Evolutionary conservation across 35 echinoderm and acorn worm species (phyloP).

Genomic region (Stichopus chloronotus): DNA sequence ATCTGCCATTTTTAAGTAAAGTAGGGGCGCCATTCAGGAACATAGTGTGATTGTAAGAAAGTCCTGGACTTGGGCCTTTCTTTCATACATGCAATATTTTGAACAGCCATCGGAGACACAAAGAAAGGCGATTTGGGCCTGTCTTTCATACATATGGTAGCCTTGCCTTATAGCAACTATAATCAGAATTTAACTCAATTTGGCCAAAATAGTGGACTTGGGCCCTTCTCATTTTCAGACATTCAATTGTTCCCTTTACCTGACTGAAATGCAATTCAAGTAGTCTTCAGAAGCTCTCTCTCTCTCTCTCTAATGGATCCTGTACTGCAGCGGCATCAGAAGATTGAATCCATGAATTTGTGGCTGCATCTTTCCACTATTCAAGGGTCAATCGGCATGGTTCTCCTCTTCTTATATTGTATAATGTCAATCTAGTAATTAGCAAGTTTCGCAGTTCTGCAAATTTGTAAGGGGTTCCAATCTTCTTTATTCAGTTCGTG

Average conservation of each 20-base stretch:
- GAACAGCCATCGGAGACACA: no score
- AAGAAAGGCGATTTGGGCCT: no score
- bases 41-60: no score
- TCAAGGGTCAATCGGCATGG: constrained; percentile 23
- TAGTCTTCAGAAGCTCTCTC: neutral
- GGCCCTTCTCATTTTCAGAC: no score
- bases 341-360: constrained; percentile 30
- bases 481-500: neutral
- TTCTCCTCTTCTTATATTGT: constrained; percentile 57
- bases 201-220: no score
- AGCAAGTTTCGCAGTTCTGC: constrained; percentile 27
- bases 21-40: no score
- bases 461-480: constrained; percentile 46
- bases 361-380: constrained; percentile 1
- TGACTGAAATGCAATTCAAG: neutral
- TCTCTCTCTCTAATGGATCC: neutral
- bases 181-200: no score
- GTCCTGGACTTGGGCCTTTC: no score
- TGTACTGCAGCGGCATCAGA: neutral
- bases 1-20: neutral
- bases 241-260: neutral
- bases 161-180: no score
- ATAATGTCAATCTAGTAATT: constrained; percentile 50
- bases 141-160: no score
- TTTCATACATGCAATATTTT: no score